Conservation (phyloP, 1,140 invertebrate species). For the Whitmania pigra region DNA sequence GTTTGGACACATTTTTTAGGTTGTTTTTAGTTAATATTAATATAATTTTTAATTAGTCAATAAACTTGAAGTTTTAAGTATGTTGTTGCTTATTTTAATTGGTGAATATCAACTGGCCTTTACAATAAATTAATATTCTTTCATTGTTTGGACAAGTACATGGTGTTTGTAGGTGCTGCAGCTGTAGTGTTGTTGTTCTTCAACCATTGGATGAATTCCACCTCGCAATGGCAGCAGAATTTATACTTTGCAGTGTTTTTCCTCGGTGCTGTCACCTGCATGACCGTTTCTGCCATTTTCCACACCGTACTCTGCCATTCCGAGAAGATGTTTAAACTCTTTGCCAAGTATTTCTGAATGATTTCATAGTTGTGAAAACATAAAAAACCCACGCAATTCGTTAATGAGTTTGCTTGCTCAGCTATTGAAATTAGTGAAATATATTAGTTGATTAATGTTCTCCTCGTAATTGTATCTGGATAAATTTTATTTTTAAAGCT, state of each 20-base stretch:
- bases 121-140: background rate
- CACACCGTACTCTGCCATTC: conserved; percentile 28
- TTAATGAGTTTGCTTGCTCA: too few species aligned
- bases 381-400: too few species aligned
- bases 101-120: background rate
- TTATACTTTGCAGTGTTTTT: conserved; percentile 25
- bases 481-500: background rate
- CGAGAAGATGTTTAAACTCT: conserved; percentile 22
- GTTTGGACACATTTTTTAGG: conserved; percentile 84
- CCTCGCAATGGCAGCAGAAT: conserved; percentile 22
- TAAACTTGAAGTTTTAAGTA: too few species aligned
- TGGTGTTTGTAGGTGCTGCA: conserved; percentile 5
- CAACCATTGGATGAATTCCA: background rate
- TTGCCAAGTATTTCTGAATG: background rate
- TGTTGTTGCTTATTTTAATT: too few species aligned
- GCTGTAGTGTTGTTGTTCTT: conserved; percentile 15
- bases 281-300: conserved; percentile 26
- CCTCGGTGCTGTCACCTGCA: conserved; percentile 25
- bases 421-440: too few species aligned
- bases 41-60: too few species aligned
- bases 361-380: too few species aligned
- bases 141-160: background rate
- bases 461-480: background rate
- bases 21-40: conserved; percentile 25
- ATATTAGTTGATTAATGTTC: background rate